Base-by-base conservation (phyloP, 2,113 vertebrate species). In the Zosterops hypoxanthus region DNA sequence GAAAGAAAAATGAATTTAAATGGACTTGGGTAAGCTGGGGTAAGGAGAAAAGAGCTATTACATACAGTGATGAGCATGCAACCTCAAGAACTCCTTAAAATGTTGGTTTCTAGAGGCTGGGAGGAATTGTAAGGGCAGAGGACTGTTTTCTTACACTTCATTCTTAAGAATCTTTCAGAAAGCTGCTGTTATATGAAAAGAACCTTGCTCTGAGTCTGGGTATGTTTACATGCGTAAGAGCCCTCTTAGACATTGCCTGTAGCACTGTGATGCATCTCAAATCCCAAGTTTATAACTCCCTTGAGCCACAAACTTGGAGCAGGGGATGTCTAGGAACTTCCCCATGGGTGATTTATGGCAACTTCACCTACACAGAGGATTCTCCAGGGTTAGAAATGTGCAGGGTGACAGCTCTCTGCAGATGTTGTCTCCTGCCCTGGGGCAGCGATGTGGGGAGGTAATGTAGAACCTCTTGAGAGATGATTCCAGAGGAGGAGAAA, bases 371-470 rank as follows among this genome's bases (percentile, higher is more conserved):
- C 0, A 1, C 4, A 34, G 9, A 78, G 44, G 16, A 42, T 66
- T 75, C 50, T 50, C 46, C 28, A 66, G 14, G 28, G 18, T 29
- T 44, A 2, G 25, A 75, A 55, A 7, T 16, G 34, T 11, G 15
- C 20, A 90, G 15, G 19, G 29, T 44, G n/a, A 12, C 56, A 70
- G 23, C 44, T 55, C 61, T 1, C 0, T 50, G 42, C 0, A 0
- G 50, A 8, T 7, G 2, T 21, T 41, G 3, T 25, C 28, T 84
- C 25, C 33, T 82, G 56, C 17, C 34, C 14, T 25, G 49, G 22
- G 31, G 21, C 66, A 68, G 61, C 4, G 2, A 6, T 3, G 3
- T 2, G 20, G 8, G 33, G n/a, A 77, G 12, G 12, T 6, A 28
- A 60, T 18, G 19, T 24, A 86, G 36, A 90, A 9, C n/a, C 5